Conservation (phyloP, 1,140 invertebrate genomes). For the Harpegnathos saltator region DNA sequence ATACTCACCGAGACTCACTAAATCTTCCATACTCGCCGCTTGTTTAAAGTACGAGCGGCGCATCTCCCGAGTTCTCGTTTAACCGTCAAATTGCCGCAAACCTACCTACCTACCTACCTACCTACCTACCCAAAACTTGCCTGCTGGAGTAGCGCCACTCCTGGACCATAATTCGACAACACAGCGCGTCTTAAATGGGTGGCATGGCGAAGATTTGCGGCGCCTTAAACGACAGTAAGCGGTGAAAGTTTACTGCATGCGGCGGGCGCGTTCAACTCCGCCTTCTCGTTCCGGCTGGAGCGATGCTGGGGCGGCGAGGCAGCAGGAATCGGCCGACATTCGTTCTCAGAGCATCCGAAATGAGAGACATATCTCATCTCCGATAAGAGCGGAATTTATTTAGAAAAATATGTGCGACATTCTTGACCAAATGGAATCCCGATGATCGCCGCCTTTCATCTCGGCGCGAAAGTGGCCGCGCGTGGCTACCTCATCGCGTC, state of each 20-base stretch:
- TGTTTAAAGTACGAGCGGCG: slow-evolving; percentile 18
- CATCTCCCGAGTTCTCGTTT: background rate
- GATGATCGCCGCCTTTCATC: background rate
- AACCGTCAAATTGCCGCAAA: slow-evolving; percentile 24
- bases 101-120: no score
- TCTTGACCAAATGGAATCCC: slow-evolving; percentile 37
- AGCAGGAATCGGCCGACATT: slow-evolving; percentile 21
- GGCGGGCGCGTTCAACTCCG: slow-evolving; percentile 36
- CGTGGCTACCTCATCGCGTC: background rate
- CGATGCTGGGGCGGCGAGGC: background rate
- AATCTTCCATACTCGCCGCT: background rate
- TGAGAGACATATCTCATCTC: slow-evolving; percentile 64
- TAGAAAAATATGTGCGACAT: slow-evolving; percentile 61
- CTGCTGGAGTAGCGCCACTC: slow-evolving; percentile 47
- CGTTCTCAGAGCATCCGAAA: slow-evolving; percentile 36
- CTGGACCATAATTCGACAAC: slow-evolving; percentile 13
- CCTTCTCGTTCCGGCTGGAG: slow-evolving; percentile 34
- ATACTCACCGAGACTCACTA: no score
- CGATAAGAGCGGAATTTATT: slow-evolving; percentile 69
- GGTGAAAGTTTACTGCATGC: slow-evolving; percentile 69
- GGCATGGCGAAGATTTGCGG: slow-evolving; percentile 73
- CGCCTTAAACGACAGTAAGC: slow-evolving; percentile 73
- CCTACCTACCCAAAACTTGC: background rate
- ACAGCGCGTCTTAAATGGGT: slow-evolving; percentile 20
- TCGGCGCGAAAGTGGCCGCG: background rate